These are phyloP conservation scores for Acanthisitta chloris DNA, from an alignment of 2,113 vertebrate genomes.

Conservation along the genomic window DNA sequence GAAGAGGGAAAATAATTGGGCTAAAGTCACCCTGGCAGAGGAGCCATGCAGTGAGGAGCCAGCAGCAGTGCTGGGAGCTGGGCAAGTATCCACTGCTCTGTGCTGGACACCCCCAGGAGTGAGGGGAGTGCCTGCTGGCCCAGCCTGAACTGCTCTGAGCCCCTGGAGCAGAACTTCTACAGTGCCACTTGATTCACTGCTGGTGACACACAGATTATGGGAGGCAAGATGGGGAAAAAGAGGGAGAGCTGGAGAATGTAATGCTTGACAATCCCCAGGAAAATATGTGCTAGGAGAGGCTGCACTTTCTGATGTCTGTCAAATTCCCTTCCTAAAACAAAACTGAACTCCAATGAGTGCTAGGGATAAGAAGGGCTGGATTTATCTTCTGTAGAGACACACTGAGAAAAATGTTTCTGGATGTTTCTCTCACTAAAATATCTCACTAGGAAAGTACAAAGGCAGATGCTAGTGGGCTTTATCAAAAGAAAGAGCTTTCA, in stretches of 20 bases:
- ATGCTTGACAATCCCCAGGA: background rate
- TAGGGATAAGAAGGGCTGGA: background rate
- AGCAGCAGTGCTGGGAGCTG: background rate
- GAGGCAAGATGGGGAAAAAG: background rate
- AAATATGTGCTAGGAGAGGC: background rate
- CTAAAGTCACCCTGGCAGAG: background rate
- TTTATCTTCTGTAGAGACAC: background rate
- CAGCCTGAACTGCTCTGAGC: background rate
- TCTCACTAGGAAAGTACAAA: constrained; percentile 2
- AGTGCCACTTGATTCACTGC: background rate
- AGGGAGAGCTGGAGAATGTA: background rate
- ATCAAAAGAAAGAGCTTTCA: constrained; percentile 37
- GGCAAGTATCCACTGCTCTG: background rate
- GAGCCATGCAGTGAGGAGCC: background rate
- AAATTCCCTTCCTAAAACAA: background rate
- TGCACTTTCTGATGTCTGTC: background rate
- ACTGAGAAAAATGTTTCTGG: background rate
- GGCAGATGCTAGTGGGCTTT: background rate
- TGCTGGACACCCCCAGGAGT: background rate
- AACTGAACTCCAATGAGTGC: background rate
- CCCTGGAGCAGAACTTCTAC: background rate
- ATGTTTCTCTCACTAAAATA: background rate
- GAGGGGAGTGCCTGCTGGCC: background rate
- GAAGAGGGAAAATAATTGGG: background rate
- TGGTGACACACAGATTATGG: background rate